Evolutionary conservation across 1,140 invertebrate genomes (phyloP).

Genomic region (Mercenaria mercenaria): DNA sequence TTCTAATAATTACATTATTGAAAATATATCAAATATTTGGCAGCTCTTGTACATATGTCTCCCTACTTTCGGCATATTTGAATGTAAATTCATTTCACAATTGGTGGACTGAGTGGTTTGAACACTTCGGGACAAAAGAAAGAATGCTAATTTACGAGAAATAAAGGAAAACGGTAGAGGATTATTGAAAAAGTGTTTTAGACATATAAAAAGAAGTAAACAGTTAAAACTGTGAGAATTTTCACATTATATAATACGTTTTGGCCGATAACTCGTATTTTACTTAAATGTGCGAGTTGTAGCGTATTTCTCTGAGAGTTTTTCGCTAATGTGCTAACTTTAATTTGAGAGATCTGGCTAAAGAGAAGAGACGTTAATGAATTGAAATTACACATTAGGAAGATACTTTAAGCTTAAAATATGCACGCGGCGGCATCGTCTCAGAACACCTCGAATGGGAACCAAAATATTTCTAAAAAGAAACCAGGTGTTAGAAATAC

Average conservation of each 20-base stretch:
- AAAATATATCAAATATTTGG: conserved; percentile 24
- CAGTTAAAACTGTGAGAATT: background rate
- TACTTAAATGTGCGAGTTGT: too few relatives aligned
- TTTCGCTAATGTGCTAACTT: too few relatives aligned
- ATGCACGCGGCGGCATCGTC: conserved; percentile 70
- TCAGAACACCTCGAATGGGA: conserved; percentile 25
- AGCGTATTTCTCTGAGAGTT: too few relatives aligned
- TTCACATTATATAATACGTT: too few relatives aligned
- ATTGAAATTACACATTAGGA: background rate
- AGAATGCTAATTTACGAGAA: background rate
- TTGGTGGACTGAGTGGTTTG: background rate
- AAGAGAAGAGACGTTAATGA: background rate
- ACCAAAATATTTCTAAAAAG: background rate
- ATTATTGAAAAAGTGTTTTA: too few relatives aligned
- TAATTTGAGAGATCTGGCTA: background rate
- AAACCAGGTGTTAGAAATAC: conserved; percentile 1
- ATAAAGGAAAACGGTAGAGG: background rate
- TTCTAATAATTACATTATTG: conserved; percentile 39
- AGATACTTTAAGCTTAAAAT: background rate
- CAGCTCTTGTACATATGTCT: background rate
- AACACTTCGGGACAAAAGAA: background rate
- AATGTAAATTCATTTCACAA: background rate
- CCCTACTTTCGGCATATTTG: background rate
- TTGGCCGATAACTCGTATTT: too few relatives aligned
- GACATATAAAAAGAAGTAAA: background rate